A percentile compares a stretch with the other conserved stretches of the same genome.
Conservation (phyloP, 2,888 invertebrate genomes). For the Venustoraphidia nigricollis region DNA sequence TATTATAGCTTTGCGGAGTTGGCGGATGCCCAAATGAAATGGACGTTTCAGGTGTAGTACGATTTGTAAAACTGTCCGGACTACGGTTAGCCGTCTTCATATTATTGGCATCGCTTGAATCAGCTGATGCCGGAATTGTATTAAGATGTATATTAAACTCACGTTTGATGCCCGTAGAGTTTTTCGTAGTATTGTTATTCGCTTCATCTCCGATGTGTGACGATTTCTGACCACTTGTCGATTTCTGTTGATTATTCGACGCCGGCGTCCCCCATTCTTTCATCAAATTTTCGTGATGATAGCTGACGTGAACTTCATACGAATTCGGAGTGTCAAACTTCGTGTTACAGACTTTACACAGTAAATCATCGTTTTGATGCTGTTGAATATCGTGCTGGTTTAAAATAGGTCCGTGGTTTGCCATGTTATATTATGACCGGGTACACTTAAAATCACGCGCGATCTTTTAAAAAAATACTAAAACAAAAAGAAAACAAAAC, state of each 20-base stretch:
- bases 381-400: conserved; percentile 38
- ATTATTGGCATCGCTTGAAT: conserved; percentile 46
- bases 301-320: conserved; percentile 63
- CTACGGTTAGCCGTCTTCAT: conserved; percentile 41
- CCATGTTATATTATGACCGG: conserved; percentile 22
- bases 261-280: conserved; percentile 54
- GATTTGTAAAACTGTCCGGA: conserved; percentile 33
- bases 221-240: conserved; percentile 14
- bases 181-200: conserved; percentile 45
- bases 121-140: conserved; percentile 53
- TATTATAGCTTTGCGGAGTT: conserved; percentile 48
- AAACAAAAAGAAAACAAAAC: conserved; percentile 20
- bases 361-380: conserved; percentile 35
- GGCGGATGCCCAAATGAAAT: conserved; percentile 43
- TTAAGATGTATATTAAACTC: conserved; percentile 31
- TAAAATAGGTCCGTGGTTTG: conserved; percentile 31
- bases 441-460: conserved; percentile 4
- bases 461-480: conserved; percentile 7
- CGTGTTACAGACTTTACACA: conserved; percentile 62
- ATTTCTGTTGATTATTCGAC: conserved; percentile 26
- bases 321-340: conserved; percentile 61
- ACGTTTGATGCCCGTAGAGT: conserved; percentile 32
- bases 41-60: conserved; percentile 41
- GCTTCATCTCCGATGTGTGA: conserved; percentile 34
- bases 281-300: conserved; percentile 62